These are phyloP conservation scores for Euura lappo DNA, from an alignment of 1,140 invertebrate genomes.

Conservation along the genomic window DNA sequence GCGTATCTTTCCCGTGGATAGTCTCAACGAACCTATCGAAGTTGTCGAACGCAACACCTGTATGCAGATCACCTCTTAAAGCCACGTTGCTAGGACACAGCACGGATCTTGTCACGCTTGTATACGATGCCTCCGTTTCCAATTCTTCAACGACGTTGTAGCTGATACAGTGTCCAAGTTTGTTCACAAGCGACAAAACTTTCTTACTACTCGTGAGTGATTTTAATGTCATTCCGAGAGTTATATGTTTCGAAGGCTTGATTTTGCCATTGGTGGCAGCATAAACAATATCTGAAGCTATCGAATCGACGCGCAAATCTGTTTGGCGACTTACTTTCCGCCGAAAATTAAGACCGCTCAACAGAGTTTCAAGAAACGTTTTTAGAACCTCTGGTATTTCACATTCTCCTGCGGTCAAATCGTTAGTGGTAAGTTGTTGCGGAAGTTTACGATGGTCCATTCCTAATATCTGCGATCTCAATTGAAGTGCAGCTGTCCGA, in stretches of 20 bases:
- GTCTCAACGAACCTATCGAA: not conserved
- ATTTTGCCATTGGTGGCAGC: not conserved
- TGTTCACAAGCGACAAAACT: conserved; percentile 18
- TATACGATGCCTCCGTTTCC: conserved; percentile 16
- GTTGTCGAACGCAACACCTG: not conserved
- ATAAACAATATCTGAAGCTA: not conserved
- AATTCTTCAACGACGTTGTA: conserved; percentile 19
- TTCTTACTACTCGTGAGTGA: conserved; percentile 20
- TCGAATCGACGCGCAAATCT: not conserved
- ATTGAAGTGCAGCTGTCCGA: not conserved
- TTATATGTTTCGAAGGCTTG: not conserved
- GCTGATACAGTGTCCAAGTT: conserved; percentile 18
- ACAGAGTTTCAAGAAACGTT: not conserved
- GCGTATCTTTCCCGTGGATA: not conserved
- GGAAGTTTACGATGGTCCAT: not conserved
- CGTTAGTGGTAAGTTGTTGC: not conserved
- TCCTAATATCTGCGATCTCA: not conserved
- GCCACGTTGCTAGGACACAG: too few species aligned
- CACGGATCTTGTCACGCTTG: too few species aligned
- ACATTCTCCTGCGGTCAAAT: not conserved
- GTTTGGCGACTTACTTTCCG: not conserved
- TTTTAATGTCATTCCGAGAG: not conserved
- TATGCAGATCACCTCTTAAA: conserved; percentile 2
- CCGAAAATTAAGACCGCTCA: not conserved
- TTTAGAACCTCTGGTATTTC: not conserved